Base-by-base conservation (phyloP, 2,797 vertebrate species). In the Nannoperca obscura region DNA sequence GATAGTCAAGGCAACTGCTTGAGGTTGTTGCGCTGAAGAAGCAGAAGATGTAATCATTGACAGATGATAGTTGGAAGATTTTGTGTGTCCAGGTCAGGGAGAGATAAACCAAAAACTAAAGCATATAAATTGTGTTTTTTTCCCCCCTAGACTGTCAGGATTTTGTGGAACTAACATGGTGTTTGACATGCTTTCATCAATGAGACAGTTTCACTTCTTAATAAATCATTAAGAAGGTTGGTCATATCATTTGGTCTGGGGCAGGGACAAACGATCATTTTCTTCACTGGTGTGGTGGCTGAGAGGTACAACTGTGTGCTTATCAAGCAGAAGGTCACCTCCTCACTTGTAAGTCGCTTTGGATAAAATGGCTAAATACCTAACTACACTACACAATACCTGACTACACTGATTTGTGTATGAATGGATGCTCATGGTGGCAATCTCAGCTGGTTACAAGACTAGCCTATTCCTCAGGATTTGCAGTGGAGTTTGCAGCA, bases 1-100 rank as follows among this genome's bases (percentile, higher is more conserved):
- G 9, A 52, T 15, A 42, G 65, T 52, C 5, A 44, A 17, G 12
- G 30, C n/a, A 46, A 46, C 64, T 9, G 46, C 47, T 62, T 17
- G 10, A 60, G 17, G 7, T 52, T 42, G 22, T 27, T 7, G 10
- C 47, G 19, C 4, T 27, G n/a, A 63, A 61, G 42, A 68, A 46
- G 40, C 0, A 64, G 12, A 54, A 67, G 55, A 58, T 52, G 58
- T 66, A 69, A 79, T 75, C 61, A 82, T 61, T 75, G 42, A 72
- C 55, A 70, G 54, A 40, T 50, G 19, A 71, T 54, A 30, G 6
- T 2, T 36, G 64, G 1, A 54, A 30, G 49, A 36, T 61, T 44
- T 42, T 71, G 70, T 76, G 7, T 32, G 44, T 20, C 34, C 46
- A 32, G 27, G 8, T 49, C 54, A 61, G 22, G 12, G 1, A 69